Percentiles rank a stretch among this genome's conserved stretches.
phyloP scores from a whole-genome alignment of 2,113 vertebrate species.

The Sylvietta virens region DNA sequence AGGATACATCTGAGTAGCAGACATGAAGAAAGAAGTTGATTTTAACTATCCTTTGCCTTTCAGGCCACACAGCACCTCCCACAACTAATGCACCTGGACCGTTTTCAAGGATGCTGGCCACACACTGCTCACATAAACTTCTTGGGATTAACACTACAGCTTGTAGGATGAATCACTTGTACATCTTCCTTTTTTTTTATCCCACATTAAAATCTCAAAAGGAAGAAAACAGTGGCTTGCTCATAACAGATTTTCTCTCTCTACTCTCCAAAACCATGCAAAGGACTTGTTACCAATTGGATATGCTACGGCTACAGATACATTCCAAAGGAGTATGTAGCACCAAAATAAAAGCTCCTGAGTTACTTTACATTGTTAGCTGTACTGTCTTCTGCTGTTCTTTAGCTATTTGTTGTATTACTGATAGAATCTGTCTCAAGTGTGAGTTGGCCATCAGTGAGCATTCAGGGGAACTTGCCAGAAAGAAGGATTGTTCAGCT shows the following conservation, averaged over 20 bases:
- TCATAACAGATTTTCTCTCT: neutral
- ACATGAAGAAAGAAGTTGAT: neutral
- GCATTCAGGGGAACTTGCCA: neutral
- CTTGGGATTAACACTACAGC: neutral
- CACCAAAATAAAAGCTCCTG: neutral
- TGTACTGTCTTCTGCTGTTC: neutral
- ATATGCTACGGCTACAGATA: neutral
- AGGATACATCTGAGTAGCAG: neutral
- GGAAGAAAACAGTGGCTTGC: neutral
- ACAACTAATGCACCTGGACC: neutral
- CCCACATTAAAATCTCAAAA: neutral
- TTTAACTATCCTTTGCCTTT: neutral
- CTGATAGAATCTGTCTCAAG: neutral
- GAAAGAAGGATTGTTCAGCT: neutral
- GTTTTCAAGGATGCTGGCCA: neutral
- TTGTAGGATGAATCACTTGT: neutral
- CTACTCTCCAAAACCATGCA: neutral
- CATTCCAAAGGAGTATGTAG: neutral
- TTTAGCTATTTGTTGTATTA: neutral
- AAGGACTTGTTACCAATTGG: neutral
- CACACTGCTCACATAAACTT: neutral
- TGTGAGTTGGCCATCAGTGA: neutral
- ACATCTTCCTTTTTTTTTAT: neutral
- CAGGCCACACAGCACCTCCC: neutral
- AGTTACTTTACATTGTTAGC: neutral